Conservation (phyloP, 2,113 vertebrate species). For the Narcine bancroftii region DNA sequence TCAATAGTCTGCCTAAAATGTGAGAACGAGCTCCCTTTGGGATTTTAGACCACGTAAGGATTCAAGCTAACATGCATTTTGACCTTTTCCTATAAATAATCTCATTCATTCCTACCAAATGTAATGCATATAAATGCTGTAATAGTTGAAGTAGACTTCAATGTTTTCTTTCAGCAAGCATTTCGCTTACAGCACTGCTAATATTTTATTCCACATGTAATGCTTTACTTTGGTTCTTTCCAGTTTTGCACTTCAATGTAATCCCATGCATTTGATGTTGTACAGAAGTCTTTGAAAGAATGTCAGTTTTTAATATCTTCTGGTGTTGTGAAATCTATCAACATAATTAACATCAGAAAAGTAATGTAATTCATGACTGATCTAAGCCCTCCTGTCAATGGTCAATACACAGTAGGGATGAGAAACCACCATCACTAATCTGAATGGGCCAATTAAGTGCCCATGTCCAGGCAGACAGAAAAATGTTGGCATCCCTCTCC, state of each 20-base stretch:
- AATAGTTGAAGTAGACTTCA: not conserved
- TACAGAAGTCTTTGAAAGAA: not conserved
- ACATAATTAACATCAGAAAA: not conserved
- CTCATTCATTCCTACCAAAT: not conserved
- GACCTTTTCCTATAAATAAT: slow-evolving; percentile 4
- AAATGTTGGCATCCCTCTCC: not conserved
- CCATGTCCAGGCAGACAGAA: not conserved
- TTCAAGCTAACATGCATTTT: slow-evolving; percentile 16
- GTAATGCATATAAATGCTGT: not conserved
- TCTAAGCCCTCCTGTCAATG: not conserved
- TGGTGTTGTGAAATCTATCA: not conserved
- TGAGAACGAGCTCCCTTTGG: not conserved
- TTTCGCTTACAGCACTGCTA: not conserved
- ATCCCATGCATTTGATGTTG: not conserved
- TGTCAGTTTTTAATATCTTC: not conserved
- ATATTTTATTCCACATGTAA: not conserved
- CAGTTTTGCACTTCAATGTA: not conserved
- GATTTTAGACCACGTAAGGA: not conserved
- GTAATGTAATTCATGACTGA: not conserved
- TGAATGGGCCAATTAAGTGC: not conserved
- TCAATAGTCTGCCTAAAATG: not conserved
- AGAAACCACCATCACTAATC: not conserved
- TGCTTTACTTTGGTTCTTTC: not conserved
- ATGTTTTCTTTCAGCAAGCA: not conserved
- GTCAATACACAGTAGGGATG: not conserved